A percentile compares a stretch with the other conserved stretches of the same genome.
Conservation (phyloP, 2,888 invertebrate genomes). For the Eilema depressum region DNA sequence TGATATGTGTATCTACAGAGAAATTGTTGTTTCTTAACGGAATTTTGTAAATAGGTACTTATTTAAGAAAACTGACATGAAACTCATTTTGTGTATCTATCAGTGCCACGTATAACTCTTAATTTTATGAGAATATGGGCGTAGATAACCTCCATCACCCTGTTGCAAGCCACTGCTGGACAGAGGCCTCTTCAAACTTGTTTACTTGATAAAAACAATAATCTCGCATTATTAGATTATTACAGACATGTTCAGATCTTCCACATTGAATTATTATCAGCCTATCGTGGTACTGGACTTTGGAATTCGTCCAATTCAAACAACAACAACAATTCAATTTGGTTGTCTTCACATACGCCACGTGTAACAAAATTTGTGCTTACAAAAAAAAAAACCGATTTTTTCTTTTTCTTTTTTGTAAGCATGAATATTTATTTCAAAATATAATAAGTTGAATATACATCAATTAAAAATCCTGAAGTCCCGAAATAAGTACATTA, state of each 20-base stretch:
- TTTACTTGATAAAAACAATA: neutral
- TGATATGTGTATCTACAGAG: neutral
- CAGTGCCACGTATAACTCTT: neutral
- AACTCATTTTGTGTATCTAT: neutral
- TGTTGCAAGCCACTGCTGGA: neutral
- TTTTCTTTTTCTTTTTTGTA: neutral
- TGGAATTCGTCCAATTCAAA: neutral
- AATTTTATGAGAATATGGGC: neutral
- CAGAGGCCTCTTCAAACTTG: neutral
- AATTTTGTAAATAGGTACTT: neutral
- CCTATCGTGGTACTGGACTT: neutral
- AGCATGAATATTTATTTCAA: neutral
- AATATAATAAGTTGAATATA: neutral
- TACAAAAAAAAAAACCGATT: too few species aligned
- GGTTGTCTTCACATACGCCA: neutral
- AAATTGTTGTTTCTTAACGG: neutral
- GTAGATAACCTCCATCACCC: neutral
- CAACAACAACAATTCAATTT: neutral
- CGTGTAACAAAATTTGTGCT: neutral
- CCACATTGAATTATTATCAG: neutral
- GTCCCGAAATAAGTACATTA: conserved; percentile 2
- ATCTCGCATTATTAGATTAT: conserved; percentile 4
- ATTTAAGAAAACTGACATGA: neutral
- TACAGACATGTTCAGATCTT: neutral
- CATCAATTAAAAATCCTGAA: neutral